Evolutionary conservation across 2,797 vertebrate genomes (phyloP).

Genomic region (Coendou prehensilis): DNA sequence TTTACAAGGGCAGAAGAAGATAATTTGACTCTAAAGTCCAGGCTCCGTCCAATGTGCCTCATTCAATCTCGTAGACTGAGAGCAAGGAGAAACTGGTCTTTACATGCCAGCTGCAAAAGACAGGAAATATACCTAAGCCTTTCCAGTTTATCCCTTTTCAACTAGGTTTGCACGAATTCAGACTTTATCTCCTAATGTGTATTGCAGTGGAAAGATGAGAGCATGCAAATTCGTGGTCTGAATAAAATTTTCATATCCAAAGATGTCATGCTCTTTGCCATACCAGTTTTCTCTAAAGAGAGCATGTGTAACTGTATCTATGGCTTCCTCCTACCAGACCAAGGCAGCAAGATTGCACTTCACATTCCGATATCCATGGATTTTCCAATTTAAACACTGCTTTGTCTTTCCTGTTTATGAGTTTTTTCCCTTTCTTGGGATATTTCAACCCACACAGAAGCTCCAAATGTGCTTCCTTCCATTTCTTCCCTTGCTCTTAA

Average conservation of each 20-base stretch:
- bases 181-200: not conserved
- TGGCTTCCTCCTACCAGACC: constrained; percentile 16
- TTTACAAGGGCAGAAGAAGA: not conserved
- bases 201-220: not conserved
- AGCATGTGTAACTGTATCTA: not conserved
- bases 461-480: constrained; percentile 71
- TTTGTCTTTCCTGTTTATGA: constrained; percentile 71
- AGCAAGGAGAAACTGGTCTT: constrained; percentile 18
- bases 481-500: constrained; percentile 78
- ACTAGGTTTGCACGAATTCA: not conserved
- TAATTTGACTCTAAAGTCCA: not conserved
- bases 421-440: constrained; percentile 69
- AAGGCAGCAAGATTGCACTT: constrained; percentile 48
- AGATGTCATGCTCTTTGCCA: constrained; percentile 15
- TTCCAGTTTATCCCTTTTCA: not conserved
- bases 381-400: constrained; percentile 71
- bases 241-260: constrained; percentile 52
- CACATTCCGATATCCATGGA: not conserved
- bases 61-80: not conserved
- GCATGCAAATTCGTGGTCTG: not conserved
- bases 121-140: not conserved
- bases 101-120: not conserved
- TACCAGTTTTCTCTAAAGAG: constrained; percentile 9
- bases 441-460: constrained; percentile 75
- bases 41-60: not conserved